Percentiles rank a stretch among this genome's conserved stretches.
phyloP scores from a whole-genome alignment of 2,113 vertebrate species.

The Hyperopisus bebe region DNA sequence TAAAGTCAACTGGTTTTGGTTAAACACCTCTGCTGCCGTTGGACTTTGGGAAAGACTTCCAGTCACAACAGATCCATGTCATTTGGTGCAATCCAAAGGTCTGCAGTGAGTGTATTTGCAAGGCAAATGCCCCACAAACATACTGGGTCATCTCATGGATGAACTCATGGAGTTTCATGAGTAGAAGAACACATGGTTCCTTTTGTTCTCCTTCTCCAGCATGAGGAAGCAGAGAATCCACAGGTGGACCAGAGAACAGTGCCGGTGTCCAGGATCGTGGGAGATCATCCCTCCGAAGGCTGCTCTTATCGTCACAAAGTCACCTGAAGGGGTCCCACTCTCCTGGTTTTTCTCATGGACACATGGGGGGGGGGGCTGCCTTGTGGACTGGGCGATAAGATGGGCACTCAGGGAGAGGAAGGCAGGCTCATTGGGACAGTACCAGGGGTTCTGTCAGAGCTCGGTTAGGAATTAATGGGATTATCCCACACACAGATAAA shows the following conservation, averaged over 20 bases:
- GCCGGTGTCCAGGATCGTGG: not conserved
- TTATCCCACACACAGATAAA: slow-evolving; percentile 15
- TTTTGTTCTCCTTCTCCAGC: not conserved
- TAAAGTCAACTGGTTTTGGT: not conserved
- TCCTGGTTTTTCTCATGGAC: not conserved
- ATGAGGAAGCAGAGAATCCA: not conserved
- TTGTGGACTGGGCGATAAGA: not conserved
- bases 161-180: not conserved
- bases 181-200: not conserved
- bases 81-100: not conserved
- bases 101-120: not conserved
- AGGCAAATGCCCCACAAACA: not conserved
- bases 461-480: slow-evolving; percentile 17
- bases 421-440: not conserved
- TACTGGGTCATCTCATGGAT: not conserved
- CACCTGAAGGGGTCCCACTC: not conserved
- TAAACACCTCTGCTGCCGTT: not conserved
- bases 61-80: not conserved
- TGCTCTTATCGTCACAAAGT: not conserved
- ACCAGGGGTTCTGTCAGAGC: not conserved
- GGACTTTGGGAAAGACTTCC: not conserved
- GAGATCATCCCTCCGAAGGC: slow-evolving; percentile 3
- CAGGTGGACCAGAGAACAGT: not conserved
- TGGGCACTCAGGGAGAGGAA: not conserved
- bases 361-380: not conserved